phyloP scores from a whole-genome alignment of 2,888 invertebrate species.

The Chrysolina americana region DNA sequence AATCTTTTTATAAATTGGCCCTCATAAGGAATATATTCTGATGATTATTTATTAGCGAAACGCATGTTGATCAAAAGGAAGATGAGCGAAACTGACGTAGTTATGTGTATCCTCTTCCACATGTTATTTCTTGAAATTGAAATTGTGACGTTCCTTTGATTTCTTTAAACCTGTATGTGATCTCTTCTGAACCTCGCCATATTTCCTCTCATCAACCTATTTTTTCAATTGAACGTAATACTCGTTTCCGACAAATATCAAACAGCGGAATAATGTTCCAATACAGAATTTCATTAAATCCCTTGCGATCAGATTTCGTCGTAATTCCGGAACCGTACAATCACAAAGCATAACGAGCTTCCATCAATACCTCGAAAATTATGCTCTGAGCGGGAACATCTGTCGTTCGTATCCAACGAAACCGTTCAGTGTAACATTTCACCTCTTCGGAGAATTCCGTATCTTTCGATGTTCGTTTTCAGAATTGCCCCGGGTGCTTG shows the following conservation, averaged over 20 bases:
- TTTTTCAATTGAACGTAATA: no score
- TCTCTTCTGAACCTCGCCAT: no score
- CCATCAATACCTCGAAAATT: constrained; percentile 10
- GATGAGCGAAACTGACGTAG: no score
- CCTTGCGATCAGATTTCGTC: constrained; percentile 1
- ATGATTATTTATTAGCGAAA: no score
- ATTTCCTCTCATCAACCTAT: no score
- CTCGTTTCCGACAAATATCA: not conserved
- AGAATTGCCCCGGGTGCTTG: not conserved
- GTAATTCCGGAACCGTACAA: not conserved
- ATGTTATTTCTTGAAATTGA: no score
- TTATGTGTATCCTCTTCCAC: no score
- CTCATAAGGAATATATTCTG: no score
- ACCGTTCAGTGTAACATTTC: constrained; percentile 2
- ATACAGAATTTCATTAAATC: constrained; percentile 11
- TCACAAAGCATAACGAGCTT: constrained; percentile 13
- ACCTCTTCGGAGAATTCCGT: not conserved
- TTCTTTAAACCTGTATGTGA: no score
- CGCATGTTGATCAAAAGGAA: no score
- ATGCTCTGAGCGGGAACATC: constrained; percentile 10
- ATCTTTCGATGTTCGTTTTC: not conserved
- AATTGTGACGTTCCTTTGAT: no score
- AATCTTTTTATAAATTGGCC: no score
- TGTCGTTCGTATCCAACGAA: constrained; percentile 11
- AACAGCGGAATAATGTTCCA: not conserved